Percentiles rank a stretch among this genome's conserved stretches.
Evolutionary conservation across 30 jellyfish, hydroid and myxozoan genomes (phyloP).

Genomic region (Turritopsis dohrnii): DNA sequence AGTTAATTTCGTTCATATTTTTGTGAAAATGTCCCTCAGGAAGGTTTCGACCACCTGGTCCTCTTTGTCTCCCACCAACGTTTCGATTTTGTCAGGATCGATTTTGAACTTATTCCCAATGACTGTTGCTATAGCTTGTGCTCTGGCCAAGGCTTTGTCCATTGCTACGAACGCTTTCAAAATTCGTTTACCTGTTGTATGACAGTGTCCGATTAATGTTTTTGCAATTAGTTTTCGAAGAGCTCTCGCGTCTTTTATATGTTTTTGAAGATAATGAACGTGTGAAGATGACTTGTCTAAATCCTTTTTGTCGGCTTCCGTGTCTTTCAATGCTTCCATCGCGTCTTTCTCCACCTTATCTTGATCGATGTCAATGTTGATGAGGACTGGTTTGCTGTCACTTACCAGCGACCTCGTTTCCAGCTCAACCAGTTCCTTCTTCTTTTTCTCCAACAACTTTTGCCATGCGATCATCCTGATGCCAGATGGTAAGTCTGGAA

Average conservation of each 20-base stretch:
- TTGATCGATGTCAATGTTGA: slow-evolving; percentile 71
- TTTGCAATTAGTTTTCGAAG: slow-evolving; percentile 83
- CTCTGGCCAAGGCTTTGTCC: slow-evolving; percentile 95
- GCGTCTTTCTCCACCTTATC: slow-evolving; percentile 24
- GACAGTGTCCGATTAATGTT: slow-evolving; percentile 92
- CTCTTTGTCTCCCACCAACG: slow-evolving; percentile 78
- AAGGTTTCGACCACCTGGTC: slow-evolving; percentile 97
- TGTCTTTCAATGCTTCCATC: slow-evolving; percentile 19
- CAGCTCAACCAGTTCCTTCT: slow-evolving; percentile 55
- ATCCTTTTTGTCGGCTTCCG: slow-evolving; percentile 13
- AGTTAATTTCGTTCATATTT: slow-evolving; percentile 12
- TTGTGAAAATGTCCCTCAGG: slow-evolving; percentile 81
- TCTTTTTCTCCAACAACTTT: slow-evolving; percentile 74
- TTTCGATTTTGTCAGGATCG: slow-evolving; percentile 63
- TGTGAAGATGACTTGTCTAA: slow-evolving; percentile 33
- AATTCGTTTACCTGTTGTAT: slow-evolving; percentile 92
- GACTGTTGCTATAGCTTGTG: slow-evolving; percentile 94
- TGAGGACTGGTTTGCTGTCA: slow-evolving; percentile 63
- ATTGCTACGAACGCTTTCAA: slow-evolving; percentile 91
- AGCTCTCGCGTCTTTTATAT: slow-evolving; percentile 75
- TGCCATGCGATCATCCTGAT: slow-evolving; percentile 97
- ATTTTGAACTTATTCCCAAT: slow-evolving; percentile 91
- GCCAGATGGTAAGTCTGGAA: slow-evolving; percentile 88
- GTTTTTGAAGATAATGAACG: slow-evolving; percentile 69
- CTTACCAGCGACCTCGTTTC: slow-evolving; percentile 35